A percentile compares a stretch with the other conserved stretches of the same genome.
phyloP scores from a whole-genome alignment of 53 echinoderm and acorn worm species.

The Paracentrotus lividus region DNA sequence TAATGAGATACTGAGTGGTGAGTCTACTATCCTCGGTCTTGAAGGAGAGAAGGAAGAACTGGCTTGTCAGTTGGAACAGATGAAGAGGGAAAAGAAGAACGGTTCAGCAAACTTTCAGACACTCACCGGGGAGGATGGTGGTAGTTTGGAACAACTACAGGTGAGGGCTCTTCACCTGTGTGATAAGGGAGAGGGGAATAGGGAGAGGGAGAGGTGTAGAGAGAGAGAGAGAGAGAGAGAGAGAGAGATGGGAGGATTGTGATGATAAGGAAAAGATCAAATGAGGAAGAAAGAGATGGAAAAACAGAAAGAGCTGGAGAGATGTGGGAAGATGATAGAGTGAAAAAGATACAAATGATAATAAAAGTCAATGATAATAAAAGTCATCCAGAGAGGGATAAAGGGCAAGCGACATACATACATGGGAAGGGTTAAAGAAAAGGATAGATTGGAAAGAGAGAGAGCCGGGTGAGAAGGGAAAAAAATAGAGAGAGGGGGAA shows the following conservation, averaged over 20 bases:
- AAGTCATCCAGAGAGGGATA: no score
- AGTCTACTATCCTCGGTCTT: background rate
- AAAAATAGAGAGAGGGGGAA: background rate
- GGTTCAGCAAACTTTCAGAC: background rate
- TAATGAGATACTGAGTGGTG: background rate
- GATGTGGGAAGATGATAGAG: no score
- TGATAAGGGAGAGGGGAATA: no score
- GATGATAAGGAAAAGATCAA: no score
- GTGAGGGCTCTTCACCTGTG: background rate
- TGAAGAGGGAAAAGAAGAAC: background rate
- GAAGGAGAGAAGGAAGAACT: conserved; percentile 10
- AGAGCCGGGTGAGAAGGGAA: no score
- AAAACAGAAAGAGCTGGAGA: no score
- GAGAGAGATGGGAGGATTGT: background rate
- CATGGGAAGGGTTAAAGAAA: no score
- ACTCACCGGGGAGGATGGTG: background rate
- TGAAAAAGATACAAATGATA: no score
- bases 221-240: background rate
- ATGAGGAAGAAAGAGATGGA: no score
- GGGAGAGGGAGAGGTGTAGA: background rate
- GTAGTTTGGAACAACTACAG: background rate
- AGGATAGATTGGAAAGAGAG: no score
- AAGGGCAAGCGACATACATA: no score
- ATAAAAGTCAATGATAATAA: no score
- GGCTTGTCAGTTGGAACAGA: background rate